Evolutionary conservation across 2,888 invertebrate genomes (phyloP).

Genomic region (Callimorpha dominula): DNA sequence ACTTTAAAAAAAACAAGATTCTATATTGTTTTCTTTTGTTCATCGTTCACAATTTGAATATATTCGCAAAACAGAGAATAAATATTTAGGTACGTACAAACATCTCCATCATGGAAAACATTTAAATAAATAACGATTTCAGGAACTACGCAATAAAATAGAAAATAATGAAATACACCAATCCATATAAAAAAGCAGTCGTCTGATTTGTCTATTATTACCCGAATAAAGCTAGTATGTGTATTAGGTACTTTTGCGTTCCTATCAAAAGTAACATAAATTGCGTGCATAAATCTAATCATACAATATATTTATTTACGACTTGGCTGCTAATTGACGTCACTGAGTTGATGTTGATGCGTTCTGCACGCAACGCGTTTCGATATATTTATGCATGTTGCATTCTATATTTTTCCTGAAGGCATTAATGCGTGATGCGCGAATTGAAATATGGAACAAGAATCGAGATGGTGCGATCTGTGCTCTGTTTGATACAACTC

Average conservation of each 20-base stretch:
- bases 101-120: neutral
- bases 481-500: constrained; percentile 53
- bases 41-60: too few relatives aligned
- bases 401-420: constrained; percentile 77
- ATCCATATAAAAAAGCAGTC: neutral
- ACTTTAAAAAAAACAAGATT: too few relatives aligned
- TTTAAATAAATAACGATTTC: neutral
- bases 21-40: too few relatives aligned
- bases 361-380: constrained; percentile 58
- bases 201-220: neutral
- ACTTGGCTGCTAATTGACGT: constrained; percentile 69
- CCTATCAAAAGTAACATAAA: constrained; percentile 22
- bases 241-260: neutral
- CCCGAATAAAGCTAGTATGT: neutral
- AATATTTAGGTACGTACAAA: too few relatives aligned
- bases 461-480: constrained; percentile 53
- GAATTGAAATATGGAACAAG: constrained; percentile 73
- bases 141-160: neutral
- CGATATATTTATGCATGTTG: constrained; percentile 68
- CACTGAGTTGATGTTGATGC: constrained; percentile 59
- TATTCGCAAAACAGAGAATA: too few relatives aligned
- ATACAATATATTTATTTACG: constrained; percentile 54
- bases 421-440: constrained; percentile 76
- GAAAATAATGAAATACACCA: too few relatives aligned
- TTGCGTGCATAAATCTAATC: constrained; percentile 26